Evolutionary conservation across 2,888 invertebrate species (phyloP).

Genomic region (Labia minor): DNA sequence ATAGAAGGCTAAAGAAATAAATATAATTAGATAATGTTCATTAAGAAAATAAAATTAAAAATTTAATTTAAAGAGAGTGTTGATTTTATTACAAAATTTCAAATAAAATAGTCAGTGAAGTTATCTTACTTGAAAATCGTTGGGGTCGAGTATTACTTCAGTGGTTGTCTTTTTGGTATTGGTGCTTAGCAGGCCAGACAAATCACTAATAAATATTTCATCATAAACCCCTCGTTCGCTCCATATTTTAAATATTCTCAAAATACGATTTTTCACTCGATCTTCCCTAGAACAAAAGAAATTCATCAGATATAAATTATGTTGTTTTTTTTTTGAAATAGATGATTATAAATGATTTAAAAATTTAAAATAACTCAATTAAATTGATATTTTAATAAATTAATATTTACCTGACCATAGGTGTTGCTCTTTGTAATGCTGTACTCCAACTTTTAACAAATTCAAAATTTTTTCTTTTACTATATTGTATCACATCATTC

Average conservation of each 20-base stretch:
- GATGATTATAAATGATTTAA: no score
- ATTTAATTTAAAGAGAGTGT: no score
- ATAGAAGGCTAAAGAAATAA: slow-evolving; percentile 50
- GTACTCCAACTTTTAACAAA: slow-evolving; percentile 90
- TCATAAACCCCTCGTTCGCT: slow-evolving; percentile 84
- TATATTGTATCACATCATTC: slow-evolving; percentile 95
- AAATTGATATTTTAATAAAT: no score
- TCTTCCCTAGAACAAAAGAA: slow-evolving; percentile 55
- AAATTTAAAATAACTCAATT: no score
- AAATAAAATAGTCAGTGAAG: no score
- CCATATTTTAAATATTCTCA: slow-evolving; percentile 92
- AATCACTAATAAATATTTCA: slow-evolving; percentile 77
- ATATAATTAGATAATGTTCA: no score
- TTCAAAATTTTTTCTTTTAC: slow-evolving; percentile 81
- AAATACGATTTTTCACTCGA: slow-evolving; percentile 73
- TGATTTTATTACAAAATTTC: no score
- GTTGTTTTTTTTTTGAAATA: no score
- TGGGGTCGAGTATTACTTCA: slow-evolving; percentile 44
- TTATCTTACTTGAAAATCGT: slow-evolving; percentile 58
- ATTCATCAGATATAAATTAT: no score
- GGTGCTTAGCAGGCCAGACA: slow-evolving; percentile 71
- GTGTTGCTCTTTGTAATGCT: slow-evolving; percentile 81
- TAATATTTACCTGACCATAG: slow-evolving; percentile 67
- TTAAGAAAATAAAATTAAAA: no score
- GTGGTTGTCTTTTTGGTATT: slow-evolving; percentile 56